These are phyloP conservation scores for Trachymyrmex septentrionalis DNA, from an alignment of 1,140 invertebrate species.

Conservation along the genomic window DNA sequence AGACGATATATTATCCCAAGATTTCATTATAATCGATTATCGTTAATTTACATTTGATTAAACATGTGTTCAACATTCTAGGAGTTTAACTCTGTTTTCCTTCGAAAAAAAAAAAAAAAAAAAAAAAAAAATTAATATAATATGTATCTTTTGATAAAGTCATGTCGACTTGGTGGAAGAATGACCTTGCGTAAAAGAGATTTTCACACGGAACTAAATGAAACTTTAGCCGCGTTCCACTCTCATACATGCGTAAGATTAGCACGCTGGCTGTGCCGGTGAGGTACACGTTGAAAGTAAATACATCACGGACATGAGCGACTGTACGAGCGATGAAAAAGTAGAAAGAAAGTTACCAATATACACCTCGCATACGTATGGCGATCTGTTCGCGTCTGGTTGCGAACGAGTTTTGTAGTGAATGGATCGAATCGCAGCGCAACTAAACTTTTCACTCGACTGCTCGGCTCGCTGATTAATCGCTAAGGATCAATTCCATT, in stretches of 20 bases:
- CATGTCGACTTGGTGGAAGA: neutral
- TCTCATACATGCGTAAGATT: slow-evolving; percentile 46
- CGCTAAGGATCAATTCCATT: slow-evolving; percentile 24
- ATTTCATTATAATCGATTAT: neutral
- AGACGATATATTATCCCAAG: neutral
- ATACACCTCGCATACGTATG: slow-evolving; percentile 71
- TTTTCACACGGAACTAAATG: slow-evolving; percentile 55
- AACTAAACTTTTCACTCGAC: slow-evolving; percentile 72
- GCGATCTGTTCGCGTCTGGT: slow-evolving; percentile 52
- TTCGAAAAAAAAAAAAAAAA: too few species aligned
- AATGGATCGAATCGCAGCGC: slow-evolving; percentile 66
- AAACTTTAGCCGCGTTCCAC: slow-evolving; percentile 43
- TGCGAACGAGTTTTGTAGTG: slow-evolving; percentile 72
- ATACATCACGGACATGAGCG: slow-evolving; percentile 61
- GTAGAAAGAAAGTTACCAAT: slow-evolving; percentile 77
- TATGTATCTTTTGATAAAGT: neutral
- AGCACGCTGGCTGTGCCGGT: neutral
- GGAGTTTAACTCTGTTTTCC: neutral
- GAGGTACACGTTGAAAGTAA: slow-evolving; percentile 71
- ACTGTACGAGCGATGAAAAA: slow-evolving; percentile 67
- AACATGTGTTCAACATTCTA: neutral
- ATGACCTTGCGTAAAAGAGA: slow-evolving; percentile 5
- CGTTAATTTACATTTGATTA: neutral
- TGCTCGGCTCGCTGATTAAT: slow-evolving; percentile 50
- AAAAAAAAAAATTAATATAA: too few species aligned